A percentile compares a stretch with the other conserved stretches of the same genome.
Evolutionary conservation across 2,888 invertebrate species (phyloP).

Genomic region (Callimorpha dominula): DNA sequence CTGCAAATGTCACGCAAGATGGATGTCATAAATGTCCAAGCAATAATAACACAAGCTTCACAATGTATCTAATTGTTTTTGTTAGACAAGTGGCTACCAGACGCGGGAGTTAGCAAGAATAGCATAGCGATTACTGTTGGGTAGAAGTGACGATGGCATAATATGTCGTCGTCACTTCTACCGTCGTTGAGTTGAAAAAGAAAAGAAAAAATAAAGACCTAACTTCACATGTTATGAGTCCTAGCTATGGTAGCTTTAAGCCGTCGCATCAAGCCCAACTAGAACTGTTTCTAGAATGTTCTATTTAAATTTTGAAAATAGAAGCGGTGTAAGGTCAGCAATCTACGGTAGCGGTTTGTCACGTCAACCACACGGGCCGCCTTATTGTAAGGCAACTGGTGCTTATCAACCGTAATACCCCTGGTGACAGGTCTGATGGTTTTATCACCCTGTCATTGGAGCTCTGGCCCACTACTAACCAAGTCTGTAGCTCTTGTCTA

Average conservation of each 20-base stretch:
- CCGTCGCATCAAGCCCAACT: not conserved
- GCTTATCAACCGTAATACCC: not conserved
- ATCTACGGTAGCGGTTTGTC: not conserved
- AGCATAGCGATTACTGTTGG: slow-evolving; percentile 1
- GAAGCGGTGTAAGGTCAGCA: not conserved
- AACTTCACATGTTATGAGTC: too few relatives aligned
- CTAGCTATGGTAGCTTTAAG: too few relatives aligned
- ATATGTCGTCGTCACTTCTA: too few relatives aligned
- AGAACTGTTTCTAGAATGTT: not conserved
- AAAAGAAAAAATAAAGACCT: too few relatives aligned
- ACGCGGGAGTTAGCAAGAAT: slow-evolving; percentile 9
- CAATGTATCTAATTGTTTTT: slow-evolving; percentile 23
- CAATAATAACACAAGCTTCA: slow-evolving; percentile 37
- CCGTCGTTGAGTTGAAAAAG: too few relatives aligned
- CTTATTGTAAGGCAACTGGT: not conserved
- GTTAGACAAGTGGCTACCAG: slow-evolving; percentile 17
- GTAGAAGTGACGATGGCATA: not conserved
- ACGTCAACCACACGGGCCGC: not conserved
- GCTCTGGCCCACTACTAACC: not conserved
- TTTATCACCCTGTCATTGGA: not conserved
- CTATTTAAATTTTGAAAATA: not conserved
- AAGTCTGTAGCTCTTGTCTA: not conserved
- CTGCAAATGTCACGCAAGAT: slow-evolving; percentile 60
- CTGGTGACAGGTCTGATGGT: not conserved
- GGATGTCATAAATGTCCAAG: slow-evolving; percentile 50